These are phyloP conservation scores for Phasianus colchicus DNA, from an alignment of 2,113 vertebrate genomes.

Conservation along the genomic window DNA sequence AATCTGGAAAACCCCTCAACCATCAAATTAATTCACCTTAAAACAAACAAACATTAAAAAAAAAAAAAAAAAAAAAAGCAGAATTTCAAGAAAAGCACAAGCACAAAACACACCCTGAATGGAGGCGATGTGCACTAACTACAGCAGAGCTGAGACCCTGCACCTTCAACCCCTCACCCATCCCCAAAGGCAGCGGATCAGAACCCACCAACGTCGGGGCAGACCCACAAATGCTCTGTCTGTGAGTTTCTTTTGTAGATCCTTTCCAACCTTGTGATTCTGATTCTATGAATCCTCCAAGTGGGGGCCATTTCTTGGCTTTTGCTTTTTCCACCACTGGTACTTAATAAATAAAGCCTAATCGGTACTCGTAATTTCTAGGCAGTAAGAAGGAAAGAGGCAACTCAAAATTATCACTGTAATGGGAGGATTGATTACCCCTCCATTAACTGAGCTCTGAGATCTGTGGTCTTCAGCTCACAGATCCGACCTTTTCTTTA, in stretches of 20 bases:
- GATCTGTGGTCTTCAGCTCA: not conserved
- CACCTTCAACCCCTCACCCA: accelerated
- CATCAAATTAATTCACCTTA: not conserved
- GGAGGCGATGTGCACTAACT: accelerated
- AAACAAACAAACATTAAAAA: not conserved
- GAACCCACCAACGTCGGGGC: accelerated
- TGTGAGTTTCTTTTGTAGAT: not conserved
- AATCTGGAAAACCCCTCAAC: not conserved
- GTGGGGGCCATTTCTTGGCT: not conserved
- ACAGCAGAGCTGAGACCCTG: accelerated
- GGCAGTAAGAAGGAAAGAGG: not conserved
- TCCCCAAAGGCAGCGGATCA: accelerated
- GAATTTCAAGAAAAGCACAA: not conserved
- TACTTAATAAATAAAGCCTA: not conserved
- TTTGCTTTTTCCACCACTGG: not conserved
- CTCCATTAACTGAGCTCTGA: not conserved
- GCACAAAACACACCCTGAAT: not conserved
- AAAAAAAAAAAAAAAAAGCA: not conserved
- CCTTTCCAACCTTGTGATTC: too few relatives aligned
- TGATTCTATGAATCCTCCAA: not conserved
- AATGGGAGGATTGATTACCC: not conserved
- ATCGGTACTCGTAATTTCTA: not conserved
- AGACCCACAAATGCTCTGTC: accelerated
- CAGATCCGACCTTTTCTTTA: not conserved
- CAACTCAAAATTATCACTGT: not conserved